Evolutionary conservation across 2,797 vertebrate species (phyloP), one percentile per base, ranked within the genome.

Genomic region (Thripadectes ignobilis): DNA sequence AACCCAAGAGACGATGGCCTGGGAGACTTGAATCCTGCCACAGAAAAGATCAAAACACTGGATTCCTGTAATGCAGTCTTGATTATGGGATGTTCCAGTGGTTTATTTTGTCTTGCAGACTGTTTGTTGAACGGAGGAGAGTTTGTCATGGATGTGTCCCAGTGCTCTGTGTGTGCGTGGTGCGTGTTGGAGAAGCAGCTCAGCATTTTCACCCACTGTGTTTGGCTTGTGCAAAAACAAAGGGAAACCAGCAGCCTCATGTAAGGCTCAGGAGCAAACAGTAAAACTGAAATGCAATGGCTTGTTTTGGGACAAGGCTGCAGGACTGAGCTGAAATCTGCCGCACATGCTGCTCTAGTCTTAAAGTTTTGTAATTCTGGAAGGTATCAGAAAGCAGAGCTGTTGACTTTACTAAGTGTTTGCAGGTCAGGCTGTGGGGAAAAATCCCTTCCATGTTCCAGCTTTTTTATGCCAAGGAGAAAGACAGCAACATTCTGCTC

Each of bases 51-150:
- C 79, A 88, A 96, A 96, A 94, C 80, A 12, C n/a, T 67, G 79
- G 82, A 61, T 95, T 92, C 87, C 41, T 2, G 1, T 73, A 66
- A 77, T 57, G 34, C 38, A 71, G 3, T 86, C 73, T 78, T 69
- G 79, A 86, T 81, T 79, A 85, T 0, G 29, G 76, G 96, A 89
- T 78, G 82, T 85, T 88, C 45, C 15, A 4, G 45, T 78, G 82
- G 85, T 95, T 96, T 93, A 81, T 96, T 95, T 96, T 94, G 91
- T 89, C 91, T 93, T 85, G 74, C 0, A 14, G 72, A 57, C 49
- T 95, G 72, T 92, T 97, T 89, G 61, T 75, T 92, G 72, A 88
- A 72, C 9, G 13, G 87, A 83, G 61, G 36, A 83, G 55, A 78
- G 59, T 83, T 94, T 94, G 84, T 91, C 89, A 94, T 88, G 76